Evolutionary conservation across 2,888 invertebrate genomes (phyloP).

Genomic region (Himalopsyche anomala): DNA sequence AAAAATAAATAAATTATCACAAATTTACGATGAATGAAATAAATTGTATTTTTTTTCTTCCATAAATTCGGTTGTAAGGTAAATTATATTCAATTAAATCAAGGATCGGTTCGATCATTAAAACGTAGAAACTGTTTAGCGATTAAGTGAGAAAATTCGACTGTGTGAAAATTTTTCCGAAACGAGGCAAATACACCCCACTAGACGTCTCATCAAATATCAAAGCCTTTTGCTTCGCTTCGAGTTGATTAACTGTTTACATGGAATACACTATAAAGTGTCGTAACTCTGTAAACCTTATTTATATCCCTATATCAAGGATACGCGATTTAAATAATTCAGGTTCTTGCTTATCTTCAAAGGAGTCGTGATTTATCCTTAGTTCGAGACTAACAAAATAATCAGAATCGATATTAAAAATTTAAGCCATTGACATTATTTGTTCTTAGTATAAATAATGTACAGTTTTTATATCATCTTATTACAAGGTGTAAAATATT

Average conservation of each 20-base stretch:
- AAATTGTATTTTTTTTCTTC: too few species aligned
- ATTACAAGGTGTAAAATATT: too few species aligned
- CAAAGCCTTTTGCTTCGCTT: background rate
- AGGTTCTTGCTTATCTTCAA: background rate
- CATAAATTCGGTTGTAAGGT: too few species aligned
- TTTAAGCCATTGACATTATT: background rate
- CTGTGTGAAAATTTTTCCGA: too few species aligned
- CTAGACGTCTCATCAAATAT: background rate
- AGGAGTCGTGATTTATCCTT: background rate
- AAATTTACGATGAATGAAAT: too few species aligned
- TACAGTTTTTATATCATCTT: too few species aligned
- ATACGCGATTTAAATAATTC: conserved; percentile 22
- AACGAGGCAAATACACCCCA: background rate
- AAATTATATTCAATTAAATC: too few species aligned
- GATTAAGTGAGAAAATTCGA: too few species aligned
- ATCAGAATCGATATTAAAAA: background rate
- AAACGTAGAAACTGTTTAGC: too few species aligned
- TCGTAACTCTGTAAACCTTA: conserved; percentile 51
- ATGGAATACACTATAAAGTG: conserved; percentile 51
- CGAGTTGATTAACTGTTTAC: conserved; percentile 58
- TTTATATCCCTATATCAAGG: conserved; percentile 43
- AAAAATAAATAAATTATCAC: too few species aligned
- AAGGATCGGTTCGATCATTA: too few species aligned
- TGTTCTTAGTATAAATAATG: background rate
- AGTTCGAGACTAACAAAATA: background rate